Percentiles rank a stretch among this genome's conserved stretches.
Conservation (phyloP, 30 jellyfish, hydroid and myxozoan genomes). For the Turritopsis rubra region DNA sequence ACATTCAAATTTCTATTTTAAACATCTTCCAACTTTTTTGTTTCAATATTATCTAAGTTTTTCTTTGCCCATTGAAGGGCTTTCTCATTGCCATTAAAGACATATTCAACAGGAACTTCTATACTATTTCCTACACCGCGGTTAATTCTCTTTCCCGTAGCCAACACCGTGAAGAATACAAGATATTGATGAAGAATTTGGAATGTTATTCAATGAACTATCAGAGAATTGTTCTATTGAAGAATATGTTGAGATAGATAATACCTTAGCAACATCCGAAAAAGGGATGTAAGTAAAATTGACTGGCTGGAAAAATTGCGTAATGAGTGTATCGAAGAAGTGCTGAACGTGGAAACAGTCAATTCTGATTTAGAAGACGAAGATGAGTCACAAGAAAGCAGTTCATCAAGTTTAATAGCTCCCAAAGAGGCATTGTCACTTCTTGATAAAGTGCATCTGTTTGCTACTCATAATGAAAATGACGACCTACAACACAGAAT, state of each 20-base stretch:
- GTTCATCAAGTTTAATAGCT: conserved; percentile 21
- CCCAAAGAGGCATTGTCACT: conserved; percentile 22
- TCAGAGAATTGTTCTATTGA: conserved; percentile 26
- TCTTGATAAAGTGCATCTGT: conserved; percentile 18
- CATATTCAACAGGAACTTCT: conserved; percentile 10
- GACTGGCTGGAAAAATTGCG: conserved; percentile 20
- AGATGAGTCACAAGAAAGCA: not conserved
- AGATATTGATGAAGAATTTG: conserved; percentile 27
- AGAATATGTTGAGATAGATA: conserved; percentile 21
- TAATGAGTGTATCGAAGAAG: conserved; percentile 10
- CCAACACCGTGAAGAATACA: conserved; percentile 34
- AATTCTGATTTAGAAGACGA: conserved; percentile 17
- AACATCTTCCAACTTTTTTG: conserved; percentile 10
- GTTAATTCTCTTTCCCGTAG: not conserved
- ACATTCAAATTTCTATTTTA: conserved; percentile 12
- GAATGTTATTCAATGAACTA: conserved; percentile 12
- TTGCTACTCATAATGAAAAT: conserved; percentile 14
- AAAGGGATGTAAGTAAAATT: not conserved
- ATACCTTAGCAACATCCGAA: conserved; percentile 22
- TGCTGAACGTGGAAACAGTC: conserved; percentile 20
- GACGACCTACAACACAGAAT: conserved; percentile 17
- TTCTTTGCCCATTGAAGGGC: not conserved
- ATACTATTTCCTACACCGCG: not conserved
- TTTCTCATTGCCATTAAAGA: conserved; percentile 8
- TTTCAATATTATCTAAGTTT: not conserved